phyloP scores from a whole-genome alignment of 1,140 invertebrate species.

The Micrasema longulum region DNA sequence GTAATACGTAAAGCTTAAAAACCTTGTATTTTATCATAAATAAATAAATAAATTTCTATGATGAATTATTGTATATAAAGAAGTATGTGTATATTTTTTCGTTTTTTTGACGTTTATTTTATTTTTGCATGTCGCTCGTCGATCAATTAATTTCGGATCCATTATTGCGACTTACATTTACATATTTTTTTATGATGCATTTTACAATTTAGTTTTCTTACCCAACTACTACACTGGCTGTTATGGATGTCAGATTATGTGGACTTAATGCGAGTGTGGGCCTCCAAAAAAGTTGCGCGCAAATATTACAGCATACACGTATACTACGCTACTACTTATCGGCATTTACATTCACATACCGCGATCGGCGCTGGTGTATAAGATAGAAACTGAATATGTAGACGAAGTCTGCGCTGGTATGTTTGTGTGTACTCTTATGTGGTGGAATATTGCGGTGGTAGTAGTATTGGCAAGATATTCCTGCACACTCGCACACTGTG shows the following conservation, averaged over 20 bases:
- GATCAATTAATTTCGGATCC: too few relatives aligned
- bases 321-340: slow-evolving; percentile 39
- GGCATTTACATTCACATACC: slow-evolving; percentile 9
- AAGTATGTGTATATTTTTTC: not conserved
- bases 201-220: not conserved
- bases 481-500: slow-evolving; percentile 16
- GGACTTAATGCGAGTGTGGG: slow-evolving; percentile 51
- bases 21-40: too few relatives aligned
- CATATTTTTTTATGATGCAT: slow-evolving; percentile 27
- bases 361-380: not conserved
- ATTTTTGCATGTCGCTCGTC: too few relatives aligned
- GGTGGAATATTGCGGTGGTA: not conserved
- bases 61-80: too few relatives aligned
- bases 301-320: slow-evolving; percentile 51
- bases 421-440: not conserved
- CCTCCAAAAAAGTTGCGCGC: slow-evolving; percentile 51
- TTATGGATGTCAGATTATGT: slow-evolving; percentile 54
- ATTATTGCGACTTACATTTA: too few relatives aligned
- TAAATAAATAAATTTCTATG: too few relatives aligned
- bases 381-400: slow-evolving; percentile 21
- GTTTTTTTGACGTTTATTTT: not conserved
- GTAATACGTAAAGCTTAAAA: too few relatives aligned
- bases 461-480: slow-evolving; percentile 4
- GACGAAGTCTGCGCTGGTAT: not conserved
- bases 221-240: slow-evolving; percentile 47